Base-by-base conservation (phyloP, 2,797 vertebrate genomes). In the Sitta carolinensis region DNA sequence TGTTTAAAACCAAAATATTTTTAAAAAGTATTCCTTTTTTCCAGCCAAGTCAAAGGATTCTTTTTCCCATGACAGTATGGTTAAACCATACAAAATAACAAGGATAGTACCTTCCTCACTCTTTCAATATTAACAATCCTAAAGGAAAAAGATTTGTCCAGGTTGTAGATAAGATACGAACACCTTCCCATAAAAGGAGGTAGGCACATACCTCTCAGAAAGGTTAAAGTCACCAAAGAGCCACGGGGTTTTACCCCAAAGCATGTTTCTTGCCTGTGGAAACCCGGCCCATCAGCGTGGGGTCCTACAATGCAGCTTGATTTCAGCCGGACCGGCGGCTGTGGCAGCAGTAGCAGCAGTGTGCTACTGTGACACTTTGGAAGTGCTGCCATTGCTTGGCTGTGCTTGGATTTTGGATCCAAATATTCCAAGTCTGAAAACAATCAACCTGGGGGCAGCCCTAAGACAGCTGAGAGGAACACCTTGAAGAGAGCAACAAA, bases 281-380 rank as follows among this genome's bases (percentile, higher is more conserved):
- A 90, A 50, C 16, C 25, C 0, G 0, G 34, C 20, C 32, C 30
- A 26, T 5, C 4, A 3, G 25, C 7, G 14, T 38, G 38, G n/a
- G 6, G 32, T 54, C 54, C 84, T 48, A 17, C 61, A 61, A 4
- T 2, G 32, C 70, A 57, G 25, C 42, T 64, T 8, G 14, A 22
- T 57, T 81, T 34, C 51, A 43, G 30, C 20, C 0, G 0, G 36
- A 77, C 5, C 40, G 78, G 52, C 32, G 0, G 0, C 34, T 4
- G 32, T 8, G 48, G 42, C 5, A 5, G 62, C 5, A 11, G n/a
- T 3, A 69, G 80, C 30, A 78, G 29, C 32, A 36, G 14, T 14
- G 14, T 25, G 29, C 20, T 27, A 5, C 38, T 67, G 11, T 67
- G 84, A 18, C 19, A 15, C 20, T 67, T 76, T 30, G 17, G n/a